These are phyloP conservation scores for Yoshiicerus persimilis DNA, from an alignment of 1,140 invertebrate genomes.

Conservation along the genomic window DNA sequence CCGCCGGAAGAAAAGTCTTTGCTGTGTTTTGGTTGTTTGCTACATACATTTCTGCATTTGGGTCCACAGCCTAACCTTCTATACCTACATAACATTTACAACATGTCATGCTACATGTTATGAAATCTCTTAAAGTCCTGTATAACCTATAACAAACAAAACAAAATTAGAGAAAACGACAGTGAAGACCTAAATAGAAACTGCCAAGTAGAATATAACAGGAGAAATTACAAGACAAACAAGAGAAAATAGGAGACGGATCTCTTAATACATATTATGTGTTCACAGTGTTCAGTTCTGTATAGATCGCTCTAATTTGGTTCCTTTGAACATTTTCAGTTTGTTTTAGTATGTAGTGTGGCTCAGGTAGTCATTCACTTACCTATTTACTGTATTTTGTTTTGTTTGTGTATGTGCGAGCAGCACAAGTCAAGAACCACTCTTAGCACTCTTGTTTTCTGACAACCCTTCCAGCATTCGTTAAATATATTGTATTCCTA, in stretches of 20 bases:
- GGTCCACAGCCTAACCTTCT: background rate
- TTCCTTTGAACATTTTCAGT: background rate
- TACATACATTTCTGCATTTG: background rate
- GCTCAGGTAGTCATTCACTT: background rate
- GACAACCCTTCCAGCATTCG: background rate
- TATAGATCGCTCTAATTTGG: background rate
- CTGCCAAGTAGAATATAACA: background rate
- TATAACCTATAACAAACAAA: background rate
- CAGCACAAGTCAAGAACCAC: background rate
- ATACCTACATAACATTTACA: too few species aligned
- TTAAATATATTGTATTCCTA: background rate
- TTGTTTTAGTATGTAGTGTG: background rate
- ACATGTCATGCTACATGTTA: too few species aligned
- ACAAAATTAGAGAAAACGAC: background rate
- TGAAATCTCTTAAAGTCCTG: too few species aligned
- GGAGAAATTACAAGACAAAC: conserved; percentile 9
- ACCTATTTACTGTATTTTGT: background rate
- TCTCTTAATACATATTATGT: background rate
- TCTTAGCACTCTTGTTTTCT: background rate
- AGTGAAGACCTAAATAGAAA: background rate
- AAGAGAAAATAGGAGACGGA: background rate
- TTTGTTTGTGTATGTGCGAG: background rate
- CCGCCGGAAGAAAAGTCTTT: background rate
- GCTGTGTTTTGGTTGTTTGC: background rate
- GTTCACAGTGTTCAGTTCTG: background rate